phyloP scores from a whole-genome alignment of 2,888 invertebrate genomes.

The Leptopilina drosophilae region DNA sequence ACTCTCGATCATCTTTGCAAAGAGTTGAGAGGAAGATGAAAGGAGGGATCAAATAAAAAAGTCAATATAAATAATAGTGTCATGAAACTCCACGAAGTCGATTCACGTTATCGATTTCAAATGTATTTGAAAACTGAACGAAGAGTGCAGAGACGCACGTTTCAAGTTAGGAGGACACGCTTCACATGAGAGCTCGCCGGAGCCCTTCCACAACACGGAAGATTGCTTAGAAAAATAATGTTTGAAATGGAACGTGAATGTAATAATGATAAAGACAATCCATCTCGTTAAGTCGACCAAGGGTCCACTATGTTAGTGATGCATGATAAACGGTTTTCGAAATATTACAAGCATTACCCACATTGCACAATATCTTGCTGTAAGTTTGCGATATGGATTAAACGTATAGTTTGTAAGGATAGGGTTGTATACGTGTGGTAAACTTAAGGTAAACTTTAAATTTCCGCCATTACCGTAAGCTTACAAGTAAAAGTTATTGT shows the following conservation, averaged over 20 bases:
- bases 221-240: conserved; percentile 34
- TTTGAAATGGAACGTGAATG: conserved; percentile 31
- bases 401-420: too few relatives aligned
- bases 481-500: too few relatives aligned
- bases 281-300: conserved; percentile 40
- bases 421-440: too few relatives aligned
- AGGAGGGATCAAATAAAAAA: conserved; percentile 13
- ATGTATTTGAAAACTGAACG: conserved; percentile 25
- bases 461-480: too few relatives aligned
- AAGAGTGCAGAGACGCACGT: conserved; percentile 36
- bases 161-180: conserved; percentile 36
- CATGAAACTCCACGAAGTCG: conserved; percentile 36
- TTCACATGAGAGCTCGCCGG: conserved; percentile 20
- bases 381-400: too few relatives aligned
- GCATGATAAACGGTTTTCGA: conserved; percentile 57
- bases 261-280: conserved; percentile 38
- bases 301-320: conserved; percentile 22
- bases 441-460: too few relatives aligned
- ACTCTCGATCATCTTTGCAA: conserved; percentile 16
- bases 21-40: conserved; percentile 1
- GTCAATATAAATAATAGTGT: conserved; percentile 38
- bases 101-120: conserved; percentile 41
- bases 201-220: conserved; percentile 30
- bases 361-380: too few relatives aligned
- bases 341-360: conserved; percentile 61